These are phyloP conservation scores for Hydropsyche tenuis DNA, from an alignment of 1,140 invertebrate species.

Conservation along the genomic window DNA sequence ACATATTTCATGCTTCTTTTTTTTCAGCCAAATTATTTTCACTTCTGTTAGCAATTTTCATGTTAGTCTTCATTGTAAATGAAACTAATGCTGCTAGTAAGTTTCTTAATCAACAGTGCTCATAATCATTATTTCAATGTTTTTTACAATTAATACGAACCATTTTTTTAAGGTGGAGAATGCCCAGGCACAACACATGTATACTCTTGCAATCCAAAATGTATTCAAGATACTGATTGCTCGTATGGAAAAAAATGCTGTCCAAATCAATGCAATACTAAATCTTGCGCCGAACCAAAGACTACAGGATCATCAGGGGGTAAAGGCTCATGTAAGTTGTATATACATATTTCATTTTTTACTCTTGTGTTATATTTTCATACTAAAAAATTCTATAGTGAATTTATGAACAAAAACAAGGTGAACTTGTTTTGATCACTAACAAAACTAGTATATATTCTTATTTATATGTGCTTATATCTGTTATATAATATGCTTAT, in stretches of 20 bases:
- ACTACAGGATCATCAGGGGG: slow-evolving; percentile 54
- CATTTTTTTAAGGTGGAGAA: slow-evolving; percentile 52
- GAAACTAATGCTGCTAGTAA: slow-evolving; percentile 1
- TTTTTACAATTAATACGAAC: neutral
- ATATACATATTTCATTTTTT: no score
- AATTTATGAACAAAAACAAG: no score
- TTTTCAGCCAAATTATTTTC: slow-evolving; percentile 28
- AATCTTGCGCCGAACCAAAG: slow-evolving; percentile 67
- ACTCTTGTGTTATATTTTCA: no score
- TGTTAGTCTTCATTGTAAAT: neutral
- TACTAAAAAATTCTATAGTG: no score
- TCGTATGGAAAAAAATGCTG: slow-evolving; percentile 70
- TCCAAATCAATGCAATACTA: slow-evolving; percentile 71
- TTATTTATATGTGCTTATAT: no score
- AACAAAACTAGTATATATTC: no score
- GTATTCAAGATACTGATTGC: slow-evolving; percentile 70
- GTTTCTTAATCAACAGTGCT: neutral
- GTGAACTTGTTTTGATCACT: no score
- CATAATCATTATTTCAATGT: neutral
- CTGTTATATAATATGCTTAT: no score
- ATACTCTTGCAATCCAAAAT: slow-evolving; percentile 70
- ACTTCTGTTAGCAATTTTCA: slow-evolving; percentile 10
- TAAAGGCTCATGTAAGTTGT: slow-evolving; percentile 40
- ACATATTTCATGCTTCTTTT: no score
- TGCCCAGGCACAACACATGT: slow-evolving; percentile 71